phyloP scores from a whole-genome alignment of 2,113 vertebrate genomes.

The Micronycteris hirsuta region DNA sequence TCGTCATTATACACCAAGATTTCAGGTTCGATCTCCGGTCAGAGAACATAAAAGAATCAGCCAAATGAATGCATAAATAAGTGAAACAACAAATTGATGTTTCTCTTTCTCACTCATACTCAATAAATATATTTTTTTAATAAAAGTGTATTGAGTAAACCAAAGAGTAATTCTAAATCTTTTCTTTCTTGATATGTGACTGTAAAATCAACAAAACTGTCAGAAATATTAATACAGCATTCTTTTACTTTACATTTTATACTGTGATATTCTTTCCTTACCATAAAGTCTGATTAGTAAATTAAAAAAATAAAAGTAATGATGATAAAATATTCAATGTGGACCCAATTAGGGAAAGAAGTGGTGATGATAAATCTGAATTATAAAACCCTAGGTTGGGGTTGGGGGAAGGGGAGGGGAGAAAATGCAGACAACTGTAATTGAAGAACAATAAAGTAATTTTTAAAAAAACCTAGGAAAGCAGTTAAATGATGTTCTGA shows the following conservation, averaged over 20 bases:
- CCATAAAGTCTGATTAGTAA: background rate
- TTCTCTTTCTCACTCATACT: no score
- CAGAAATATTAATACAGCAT: background rate
- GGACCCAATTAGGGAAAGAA: background rate
- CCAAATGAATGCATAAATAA: no score
- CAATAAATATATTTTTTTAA: no score
- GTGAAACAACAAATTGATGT: no score
- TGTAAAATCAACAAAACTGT: background rate
- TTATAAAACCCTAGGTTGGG: background rate
- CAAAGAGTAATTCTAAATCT: background rate
- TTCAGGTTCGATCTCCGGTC: no score
- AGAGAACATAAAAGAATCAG: no score
- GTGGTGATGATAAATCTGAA: background rate
- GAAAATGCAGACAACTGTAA: no score
- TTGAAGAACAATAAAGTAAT: no score
- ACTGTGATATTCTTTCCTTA: background rate
- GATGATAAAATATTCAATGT: background rate
- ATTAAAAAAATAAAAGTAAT: background rate
- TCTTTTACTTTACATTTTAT: conserved; percentile 30
- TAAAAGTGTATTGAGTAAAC: background rate
- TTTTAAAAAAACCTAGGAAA: no score
- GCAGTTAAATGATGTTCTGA: background rate
- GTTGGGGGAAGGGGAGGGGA: no score
- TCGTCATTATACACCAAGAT: no score
- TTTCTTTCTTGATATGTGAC: background rate